Evolutionary conservation across 2,888 invertebrate genomes (phyloP), one percentile per base, ranked within the genome.

Genomic region (Phania funesta): DNA sequence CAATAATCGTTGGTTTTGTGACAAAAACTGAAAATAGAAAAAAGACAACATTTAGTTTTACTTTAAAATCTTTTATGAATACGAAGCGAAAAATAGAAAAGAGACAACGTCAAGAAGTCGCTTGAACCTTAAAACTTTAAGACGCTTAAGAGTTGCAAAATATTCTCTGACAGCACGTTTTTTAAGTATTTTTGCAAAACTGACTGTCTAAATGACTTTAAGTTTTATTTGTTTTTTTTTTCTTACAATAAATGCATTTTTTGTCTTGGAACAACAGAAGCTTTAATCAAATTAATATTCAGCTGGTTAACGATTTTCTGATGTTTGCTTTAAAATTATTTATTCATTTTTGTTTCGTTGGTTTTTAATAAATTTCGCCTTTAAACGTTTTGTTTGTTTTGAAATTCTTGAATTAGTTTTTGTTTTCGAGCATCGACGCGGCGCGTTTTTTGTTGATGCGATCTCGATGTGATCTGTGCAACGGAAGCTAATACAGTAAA

Each of bases 401-500:
- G 3, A 24, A 64, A 18, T 1, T 56, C 64, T 67, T 18, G 18
- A 46, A 20, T 58, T 73, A 32, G 29, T 18, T 24, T 41, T 54
- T 29, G 6, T 22, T 71, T 41, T n/a, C n/a, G n/a, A n/a, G n/a
- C n/a, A n/a, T n/a, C n/a, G n/a, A n/a, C n/a, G 1, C 9, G 64
- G 9, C 32, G 54, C 52, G 68, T 18, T 62, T 73, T 65, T 41
- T 18, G 56, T 65, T 48, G 73, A 50, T 68, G 56, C 74, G 76
- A 79, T 62, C 38, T 65, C 82, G 85, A 65, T 84, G 85, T 84
- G 84, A 80, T 83, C 84, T 60, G 64, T 76, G 67, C 85, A 83
- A 84, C 85, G 83, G 81, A 84, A 84, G 84, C 81, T 65, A 80
- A 74, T 68, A 70, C 74, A 84, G 67, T 84, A 84, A 84, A 84